A percentile compares a stretch with the other conserved stretches of the same genome.
These are phyloP conservation scores for Belonocnema kinseyi DNA, from an alignment of 1,140 invertebrate species.

Conservation along the genomic window DNA sequence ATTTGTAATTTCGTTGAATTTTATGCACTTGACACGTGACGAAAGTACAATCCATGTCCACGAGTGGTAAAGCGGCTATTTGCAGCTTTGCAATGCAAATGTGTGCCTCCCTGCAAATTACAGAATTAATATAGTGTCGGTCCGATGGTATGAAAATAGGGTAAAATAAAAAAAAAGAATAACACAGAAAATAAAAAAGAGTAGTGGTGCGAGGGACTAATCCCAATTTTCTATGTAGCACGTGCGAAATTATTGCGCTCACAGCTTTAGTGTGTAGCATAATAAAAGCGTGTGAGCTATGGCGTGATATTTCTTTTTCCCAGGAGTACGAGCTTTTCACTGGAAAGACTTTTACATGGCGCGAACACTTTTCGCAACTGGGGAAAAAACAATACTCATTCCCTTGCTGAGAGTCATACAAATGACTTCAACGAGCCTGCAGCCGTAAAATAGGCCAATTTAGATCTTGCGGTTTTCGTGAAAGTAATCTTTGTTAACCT, in stretches of 20 bases:
- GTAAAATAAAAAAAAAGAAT: conserved; percentile 31
- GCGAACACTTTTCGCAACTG: not conserved
- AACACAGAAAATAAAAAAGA: conserved; percentile 34
- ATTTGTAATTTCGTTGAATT: not conserved
- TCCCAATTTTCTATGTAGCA: conserved; percentile 49
- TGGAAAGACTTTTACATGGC: conserved; percentile 28
- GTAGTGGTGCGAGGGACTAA: conserved; percentile 39
- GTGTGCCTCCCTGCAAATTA: conserved; percentile 3
- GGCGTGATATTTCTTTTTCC: conserved; percentile 37
- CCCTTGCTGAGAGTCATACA: conserved; percentile 11
- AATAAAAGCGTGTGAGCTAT: conserved; percentile 49
- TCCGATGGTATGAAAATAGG: conserved; percentile 5
- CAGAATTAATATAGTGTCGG: conserved; percentile 41
- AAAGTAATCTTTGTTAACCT: not conserved
- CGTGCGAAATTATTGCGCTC: conserved; percentile 50
- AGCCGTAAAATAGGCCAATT: conserved; percentile 29
- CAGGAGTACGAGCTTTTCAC: conserved; percentile 22
- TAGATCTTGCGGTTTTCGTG: conserved; percentile 8
- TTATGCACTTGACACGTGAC: conserved; percentile 29
- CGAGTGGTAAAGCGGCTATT: conserved; percentile 12
- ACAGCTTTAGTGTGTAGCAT: conserved; percentile 48
- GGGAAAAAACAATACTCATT: conserved; percentile 17
- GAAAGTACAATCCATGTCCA: conserved; percentile 32
- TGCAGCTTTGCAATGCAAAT: conserved; percentile 9
- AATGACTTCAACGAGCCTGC: conserved; percentile 12